Evolutionary conservation across 2,113 vertebrate species (phyloP), one percentile per base, ranked within the genome.

Genomic region (Hypanus sabinus): DNA sequence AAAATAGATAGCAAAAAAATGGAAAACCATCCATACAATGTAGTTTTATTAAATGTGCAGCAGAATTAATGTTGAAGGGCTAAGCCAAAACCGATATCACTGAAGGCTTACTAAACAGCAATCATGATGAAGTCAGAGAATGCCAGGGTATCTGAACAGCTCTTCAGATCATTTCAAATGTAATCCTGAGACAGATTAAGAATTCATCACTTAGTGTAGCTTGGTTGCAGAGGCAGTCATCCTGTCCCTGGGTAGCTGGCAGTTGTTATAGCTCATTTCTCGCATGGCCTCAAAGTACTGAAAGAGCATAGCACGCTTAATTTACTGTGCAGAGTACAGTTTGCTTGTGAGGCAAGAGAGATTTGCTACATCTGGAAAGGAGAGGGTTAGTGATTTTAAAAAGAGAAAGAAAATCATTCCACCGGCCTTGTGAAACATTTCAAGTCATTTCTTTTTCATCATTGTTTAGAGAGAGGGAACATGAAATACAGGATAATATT

Each of bases 101-200:
- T 93, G 90, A 93, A 24, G 90, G 71, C 18, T 71, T 73, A 36
- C 90, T 93, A 71, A 92, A 20, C 33, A 92, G 65, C n/a, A 24
- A n/a, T 46, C 36, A 46, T 16, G 22, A 36, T 46, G 68, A 68
- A 71, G 68, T 73, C 68, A 46, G 90, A 73, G 71, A 73, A 93
- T 73, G 36, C 68, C 90, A 46, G 68, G 90, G 65, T 93, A 93
- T 93, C 68, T 46, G 90, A 70, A 93, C 36, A 27, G 90, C 70
- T 71, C 68, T 93, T 36, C 60, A 27, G 90, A 73, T 93, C 70
- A 68, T 93, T 93, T 93, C 90, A 93, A 73, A 93, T 93, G 90
- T 93, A 93, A 93, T 93, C 90, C 90, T 93, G 90, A 93, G 90
- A 93, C 62, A 93, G 68, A 93, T 93, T 93, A 93, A 93, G 90